Evolutionary conservation across 2,113 vertebrate species (phyloP).

Genomic region (Hippopotamus amphibius): DNA sequence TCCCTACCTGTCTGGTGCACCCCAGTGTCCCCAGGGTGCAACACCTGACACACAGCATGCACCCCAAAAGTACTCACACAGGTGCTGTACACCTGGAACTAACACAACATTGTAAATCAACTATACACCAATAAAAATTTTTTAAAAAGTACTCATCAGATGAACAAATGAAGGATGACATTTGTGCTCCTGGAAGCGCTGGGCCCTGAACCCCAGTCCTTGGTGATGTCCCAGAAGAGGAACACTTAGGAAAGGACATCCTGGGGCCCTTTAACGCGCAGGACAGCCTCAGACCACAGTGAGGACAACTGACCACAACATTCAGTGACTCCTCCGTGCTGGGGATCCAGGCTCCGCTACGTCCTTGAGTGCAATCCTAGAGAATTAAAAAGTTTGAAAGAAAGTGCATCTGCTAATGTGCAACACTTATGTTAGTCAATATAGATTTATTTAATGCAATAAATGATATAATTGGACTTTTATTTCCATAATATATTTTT

Average conservation of each 20-base stretch:
- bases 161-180: neutral
- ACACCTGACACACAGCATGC: too few relatives aligned
- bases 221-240: neutral
- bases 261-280: neutral
- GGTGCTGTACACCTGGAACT: too few relatives aligned
- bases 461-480: conserved; percentile 90
- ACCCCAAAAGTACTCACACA: neutral
- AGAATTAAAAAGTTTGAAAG: conserved; percentile 77
- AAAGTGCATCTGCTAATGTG: conserved; percentile 81
- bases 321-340: fast-evolving
- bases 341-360: too few relatives aligned
- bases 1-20: neutral
- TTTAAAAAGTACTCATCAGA: too few relatives aligned
- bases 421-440: conserved; percentile 85
- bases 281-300: fast-evolving
- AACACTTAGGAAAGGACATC: neutral
- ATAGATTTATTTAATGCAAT: conserved; percentile 89
- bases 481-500: conserved; percentile 89
- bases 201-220: neutral
- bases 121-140: too few relatives aligned
- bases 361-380: conserved; percentile 2
- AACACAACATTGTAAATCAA: too few relatives aligned
- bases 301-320: neutral
- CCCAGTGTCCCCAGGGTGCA: too few relatives aligned
- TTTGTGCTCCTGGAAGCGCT: neutral